These are phyloP conservation scores for Colaptes auratus DNA, from an alignment of 2,113 vertebrate genomes.

Conservation along the genomic window DNA sequence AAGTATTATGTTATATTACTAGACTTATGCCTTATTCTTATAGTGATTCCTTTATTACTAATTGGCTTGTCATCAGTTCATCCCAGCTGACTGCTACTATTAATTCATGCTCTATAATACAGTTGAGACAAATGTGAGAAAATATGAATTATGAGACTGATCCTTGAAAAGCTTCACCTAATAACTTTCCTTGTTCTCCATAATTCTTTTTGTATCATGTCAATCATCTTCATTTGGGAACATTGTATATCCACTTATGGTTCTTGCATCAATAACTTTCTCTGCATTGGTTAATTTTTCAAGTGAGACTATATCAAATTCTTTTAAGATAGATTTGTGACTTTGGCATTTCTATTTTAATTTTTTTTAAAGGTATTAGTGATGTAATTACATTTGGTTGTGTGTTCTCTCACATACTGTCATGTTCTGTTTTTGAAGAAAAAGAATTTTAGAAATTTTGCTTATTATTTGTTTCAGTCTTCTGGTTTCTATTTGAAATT, in stretches of 20 bases:
- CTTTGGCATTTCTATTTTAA: neutral
- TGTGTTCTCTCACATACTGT: neutral
- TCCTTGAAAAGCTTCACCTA: neutral
- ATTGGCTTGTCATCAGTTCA: neutral
- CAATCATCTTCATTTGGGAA: neutral
- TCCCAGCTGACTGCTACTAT: neutral
- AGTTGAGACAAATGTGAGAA: neutral
- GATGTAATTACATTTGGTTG: neutral
- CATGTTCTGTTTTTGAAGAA: neutral
- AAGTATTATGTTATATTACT: conserved; percentile 1
- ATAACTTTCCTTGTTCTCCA: neutral
- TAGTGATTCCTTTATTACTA: neutral
- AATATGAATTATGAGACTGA: neutral
- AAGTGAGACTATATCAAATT: neutral
- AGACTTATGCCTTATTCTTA: neutral
- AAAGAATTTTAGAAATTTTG: neutral
- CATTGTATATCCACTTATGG: neutral
- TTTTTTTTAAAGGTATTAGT: neutral
- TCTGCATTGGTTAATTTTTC: neutral
- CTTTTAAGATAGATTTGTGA: neutral
- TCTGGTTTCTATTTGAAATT: conserved; percentile 12
- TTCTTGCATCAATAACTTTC: neutral
- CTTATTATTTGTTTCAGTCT: neutral
- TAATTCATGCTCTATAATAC: neutral
- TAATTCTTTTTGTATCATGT: neutral